Base-by-base conservation (phyloP, 1,140 invertebrate genomes). In the Habropoda laboriosa region DNA sequence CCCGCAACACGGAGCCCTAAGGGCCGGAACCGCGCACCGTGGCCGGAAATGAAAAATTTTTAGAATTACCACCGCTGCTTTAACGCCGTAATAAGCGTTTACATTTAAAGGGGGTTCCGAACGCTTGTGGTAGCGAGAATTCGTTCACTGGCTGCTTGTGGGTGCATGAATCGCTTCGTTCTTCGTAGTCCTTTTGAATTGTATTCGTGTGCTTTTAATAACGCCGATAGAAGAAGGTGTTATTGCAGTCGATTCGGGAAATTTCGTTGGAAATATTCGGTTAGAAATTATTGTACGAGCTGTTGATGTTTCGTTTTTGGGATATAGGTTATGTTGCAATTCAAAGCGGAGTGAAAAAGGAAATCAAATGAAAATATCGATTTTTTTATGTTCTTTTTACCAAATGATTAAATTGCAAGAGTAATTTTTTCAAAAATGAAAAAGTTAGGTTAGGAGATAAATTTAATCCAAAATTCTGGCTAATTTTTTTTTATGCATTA, bases 21-120 rank as follows among this genome's bases (percentile, higher is more conserved):
- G 82, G 85, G 72, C 21, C 67, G 58, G 55, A 53, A 63, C 38
- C 51, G 40, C 32, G 53, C 55, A 27, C 67, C 30, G 3, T 8
- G 18, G 24, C 42, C 73, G 74, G 80, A 80, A 87, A 82, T 75
- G 83, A 81, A 85, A 61, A 74, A 79, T 85, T 85, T 85, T 86
- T 82, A 72, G 66, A 81, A 82, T 82, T 75, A 60, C 53, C 80
- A 51, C 61, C 60, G 18, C 72, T 47, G 24, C 45, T 82, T 77
- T 63, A 77, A 70, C 51, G 58, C 16, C 35, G 35, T 57, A 79
- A 79, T 85, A 81, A 58, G 47, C 42, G 68, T 81, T 83, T 72
- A 74, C 57, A 45, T 55, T 66, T 72, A 32, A 57, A 71, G 58
- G n/a, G 24, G 16, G 24, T n/a, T 8, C 27, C 18, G n/a, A 47